phyloP scores from a whole-genome alignment of 1,140 invertebrate genomes.

The Rhizoglyphus robini region DNA sequence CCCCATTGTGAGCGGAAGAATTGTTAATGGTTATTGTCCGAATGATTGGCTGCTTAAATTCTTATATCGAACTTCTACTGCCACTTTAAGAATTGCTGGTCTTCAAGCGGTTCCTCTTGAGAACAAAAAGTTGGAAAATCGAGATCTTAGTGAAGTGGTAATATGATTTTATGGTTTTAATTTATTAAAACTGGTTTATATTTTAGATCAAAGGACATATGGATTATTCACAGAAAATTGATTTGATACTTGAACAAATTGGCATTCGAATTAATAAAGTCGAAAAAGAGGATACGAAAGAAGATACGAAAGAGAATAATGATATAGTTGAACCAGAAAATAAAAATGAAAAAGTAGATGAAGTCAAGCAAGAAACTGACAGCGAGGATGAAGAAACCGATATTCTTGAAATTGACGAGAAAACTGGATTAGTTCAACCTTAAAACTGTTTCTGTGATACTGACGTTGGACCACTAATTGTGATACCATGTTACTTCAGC shows the following conservation, averaged over 20 bases:
- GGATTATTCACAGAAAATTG: constrained; percentile 50
- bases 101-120: constrained; percentile 43
- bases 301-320: neutral
- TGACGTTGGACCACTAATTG: neutral
- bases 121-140: constrained; percentile 43
- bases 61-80: constrained; percentile 48
- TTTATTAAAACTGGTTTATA: too few species aligned
- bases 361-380: neutral
- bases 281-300: neutral
- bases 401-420: neutral
- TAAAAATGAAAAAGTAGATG: neutral
- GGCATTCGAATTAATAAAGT: constrained; percentile 30
- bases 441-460: constrained; percentile 1
- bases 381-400: neutral
- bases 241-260: constrained; percentile 39
- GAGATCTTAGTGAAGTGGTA: constrained; percentile 47
- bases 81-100: constrained; percentile 45
- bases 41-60: constrained; percentile 54
- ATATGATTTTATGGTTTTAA: too few species aligned
- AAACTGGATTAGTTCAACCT: neutral
- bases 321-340: neutral
- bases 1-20: constrained; percentile 46
- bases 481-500: too few species aligned
- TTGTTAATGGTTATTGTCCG: constrained; percentile 49
- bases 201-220: constrained; percentile 40